These are phyloP conservation scores for Dendrocincla tyrannina DNA, from an alignment of 2,797 vertebrate genomes.

Conservation along the genomic window DNA sequence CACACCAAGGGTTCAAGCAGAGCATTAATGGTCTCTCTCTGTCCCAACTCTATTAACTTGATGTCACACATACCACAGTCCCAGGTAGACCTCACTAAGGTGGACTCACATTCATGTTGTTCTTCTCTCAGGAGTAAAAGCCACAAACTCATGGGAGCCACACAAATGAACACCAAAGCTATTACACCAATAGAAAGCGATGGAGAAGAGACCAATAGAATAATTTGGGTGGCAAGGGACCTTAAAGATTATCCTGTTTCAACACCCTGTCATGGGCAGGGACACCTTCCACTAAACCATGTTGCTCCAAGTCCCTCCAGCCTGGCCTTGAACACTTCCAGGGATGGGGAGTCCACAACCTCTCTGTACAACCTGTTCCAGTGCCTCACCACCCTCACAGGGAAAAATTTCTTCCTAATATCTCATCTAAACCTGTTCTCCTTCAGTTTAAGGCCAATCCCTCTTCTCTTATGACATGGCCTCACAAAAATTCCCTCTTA, in stretches of 20 bases:
- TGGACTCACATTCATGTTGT: rapidly evolving
- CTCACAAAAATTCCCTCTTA: neutral
- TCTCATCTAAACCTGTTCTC: neutral
- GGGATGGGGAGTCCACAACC: neutral
- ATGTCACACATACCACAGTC: neutral
- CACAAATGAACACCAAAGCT: rapidly evolving
- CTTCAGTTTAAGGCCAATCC: neutral
- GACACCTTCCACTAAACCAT: neutral
- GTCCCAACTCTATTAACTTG: neutral
- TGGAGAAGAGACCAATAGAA: neutral
- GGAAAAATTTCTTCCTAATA: neutral
- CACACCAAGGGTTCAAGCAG: neutral
- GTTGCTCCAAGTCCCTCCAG: neutral
- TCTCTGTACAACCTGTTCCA: neutral
- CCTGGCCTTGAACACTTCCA: neutral
- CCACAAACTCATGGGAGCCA: neutral
- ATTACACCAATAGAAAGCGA: neutral
- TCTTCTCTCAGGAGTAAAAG: neutral
- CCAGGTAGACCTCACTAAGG: rapidly evolving
- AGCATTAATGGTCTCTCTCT: neutral
- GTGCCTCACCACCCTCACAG: neutral
- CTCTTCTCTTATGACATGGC: too few relatives aligned
- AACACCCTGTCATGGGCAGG: rapidly evolving
- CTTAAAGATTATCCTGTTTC: neutral
- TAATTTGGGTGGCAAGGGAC: neutral